A percentile compares a stretch with the other conserved stretches of the same genome.
Evolutionary conservation across 2,113 vertebrate genomes (phyloP).

Genomic region (Ivindomyrus marchei): DNA sequence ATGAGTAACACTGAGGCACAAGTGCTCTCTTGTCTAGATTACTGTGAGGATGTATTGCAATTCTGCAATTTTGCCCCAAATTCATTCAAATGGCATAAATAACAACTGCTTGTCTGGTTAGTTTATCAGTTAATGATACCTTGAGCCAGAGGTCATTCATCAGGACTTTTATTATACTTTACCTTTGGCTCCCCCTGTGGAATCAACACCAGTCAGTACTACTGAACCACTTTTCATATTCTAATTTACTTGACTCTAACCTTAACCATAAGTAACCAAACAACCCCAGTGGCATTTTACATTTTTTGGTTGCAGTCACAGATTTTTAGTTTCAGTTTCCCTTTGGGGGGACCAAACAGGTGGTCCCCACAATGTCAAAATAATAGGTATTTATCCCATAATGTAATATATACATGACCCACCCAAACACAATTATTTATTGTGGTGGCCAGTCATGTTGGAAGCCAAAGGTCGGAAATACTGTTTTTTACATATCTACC

Average conservation of each 20-base stretch:
- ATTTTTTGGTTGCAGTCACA: not conserved
- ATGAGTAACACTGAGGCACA: not conserved
- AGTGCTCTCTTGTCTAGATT: not conserved
- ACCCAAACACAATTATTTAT: not conserved
- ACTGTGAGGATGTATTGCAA: not conserved
- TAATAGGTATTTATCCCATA: not conserved
- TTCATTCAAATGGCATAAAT: not conserved
- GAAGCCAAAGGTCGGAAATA: not conserved
- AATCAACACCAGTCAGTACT: not conserved
- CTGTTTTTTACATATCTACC: not conserved
- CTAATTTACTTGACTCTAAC: not conserved
- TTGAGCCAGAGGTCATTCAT: not conserved
- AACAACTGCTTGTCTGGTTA: not conserved
- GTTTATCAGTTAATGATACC: not conserved
- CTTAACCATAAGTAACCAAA: not conserved
- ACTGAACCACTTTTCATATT: not conserved
- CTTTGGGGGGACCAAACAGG: not conserved
- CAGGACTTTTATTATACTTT: not conserved
- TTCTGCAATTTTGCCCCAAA: not conserved
- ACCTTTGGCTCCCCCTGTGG: not conserved
- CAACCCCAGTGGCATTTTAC: not conserved
- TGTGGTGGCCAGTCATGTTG: not conserved
- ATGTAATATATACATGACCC: not conserved
- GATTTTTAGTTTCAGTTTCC: not conserved
- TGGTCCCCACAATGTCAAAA: not conserved